These are phyloP conservation scores for Pipistrellus pipistrellus DNA, from an alignment of 2,797 vertebrate species.

Conservation along the genomic window DNA sequence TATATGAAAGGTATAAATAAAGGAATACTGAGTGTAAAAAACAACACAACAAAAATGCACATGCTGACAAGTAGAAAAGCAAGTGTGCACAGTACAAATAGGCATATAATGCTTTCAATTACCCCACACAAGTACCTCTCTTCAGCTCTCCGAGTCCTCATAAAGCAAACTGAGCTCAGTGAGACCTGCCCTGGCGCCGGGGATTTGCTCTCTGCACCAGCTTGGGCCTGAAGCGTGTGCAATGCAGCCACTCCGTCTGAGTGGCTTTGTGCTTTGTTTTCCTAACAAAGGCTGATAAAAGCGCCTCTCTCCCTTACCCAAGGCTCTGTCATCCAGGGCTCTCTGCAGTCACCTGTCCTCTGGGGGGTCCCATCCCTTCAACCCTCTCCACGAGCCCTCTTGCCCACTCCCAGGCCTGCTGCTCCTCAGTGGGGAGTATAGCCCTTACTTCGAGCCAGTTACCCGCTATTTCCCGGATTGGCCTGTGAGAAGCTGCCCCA, in stretches of 20 bases:
- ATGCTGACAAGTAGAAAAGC: not conserved
- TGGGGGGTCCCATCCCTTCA: not conserved
- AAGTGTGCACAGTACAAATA: not conserved
- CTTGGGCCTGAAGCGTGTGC: slow-evolving; percentile 41
- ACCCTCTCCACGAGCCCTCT: not conserved
- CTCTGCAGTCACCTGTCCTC: not conserved
- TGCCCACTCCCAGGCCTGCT: not conserved
- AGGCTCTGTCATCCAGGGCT: slow-evolving; percentile 55
- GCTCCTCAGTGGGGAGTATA: not conserved
- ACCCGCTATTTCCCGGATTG: not conserved
- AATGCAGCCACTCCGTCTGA: slow-evolving; percentile 74
- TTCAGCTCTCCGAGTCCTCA: not conserved
- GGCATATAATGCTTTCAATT: not conserved
- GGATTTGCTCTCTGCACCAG: not conserved
- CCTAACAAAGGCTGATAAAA: slow-evolving; percentile 74
- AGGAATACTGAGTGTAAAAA: not conserved
- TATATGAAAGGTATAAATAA: not conserved
- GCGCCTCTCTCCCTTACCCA: not conserved
- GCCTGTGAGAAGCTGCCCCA: not conserved
- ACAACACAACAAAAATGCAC: not conserved
- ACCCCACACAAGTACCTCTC: not conserved
- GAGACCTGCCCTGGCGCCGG: not conserved
- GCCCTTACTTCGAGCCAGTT: not conserved
- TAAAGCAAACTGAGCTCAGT: not conserved
- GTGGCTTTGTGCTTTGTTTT: slow-evolving; percentile 83